These are phyloP conservation scores for Chelmon rostratus DNA, from an alignment of 2,797 vertebrate genomes.

Conservation along the genomic window DNA sequence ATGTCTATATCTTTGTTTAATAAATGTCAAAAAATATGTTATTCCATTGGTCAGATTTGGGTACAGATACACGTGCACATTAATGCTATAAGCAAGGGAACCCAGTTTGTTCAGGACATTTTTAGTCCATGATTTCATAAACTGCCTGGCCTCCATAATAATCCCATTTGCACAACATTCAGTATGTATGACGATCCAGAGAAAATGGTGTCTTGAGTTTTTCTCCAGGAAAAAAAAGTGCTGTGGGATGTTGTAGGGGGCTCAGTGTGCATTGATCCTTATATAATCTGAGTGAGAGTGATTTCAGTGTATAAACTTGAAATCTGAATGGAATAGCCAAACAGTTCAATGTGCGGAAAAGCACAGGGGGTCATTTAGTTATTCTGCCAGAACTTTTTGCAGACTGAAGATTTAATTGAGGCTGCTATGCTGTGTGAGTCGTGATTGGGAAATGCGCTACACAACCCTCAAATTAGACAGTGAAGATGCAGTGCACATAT, in stretches of 20 bases:
- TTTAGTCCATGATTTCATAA: constrained; percentile 13
- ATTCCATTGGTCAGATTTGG: neutral
- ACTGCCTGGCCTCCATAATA: constrained; percentile 36
- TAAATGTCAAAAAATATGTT: neutral
- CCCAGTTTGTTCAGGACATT: no score
- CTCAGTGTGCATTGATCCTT: constrained; percentile 50
- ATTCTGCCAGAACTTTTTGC: constrained; percentile 31
- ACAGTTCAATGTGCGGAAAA: constrained; percentile 39
- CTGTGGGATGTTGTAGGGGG: constrained; percentile 38
- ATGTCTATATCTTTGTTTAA: neutral
- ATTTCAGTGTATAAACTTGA: constrained; percentile 44
- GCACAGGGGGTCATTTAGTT: constrained; percentile 15
- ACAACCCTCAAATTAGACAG: constrained; percentile 22
- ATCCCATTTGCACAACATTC: constrained; percentile 36
- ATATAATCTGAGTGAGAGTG: constrained; percentile 51
- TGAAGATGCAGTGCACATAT: constrained; percentile 31
- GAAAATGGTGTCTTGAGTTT: constrained; percentile 32
- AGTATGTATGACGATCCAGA: constrained; percentile 42
- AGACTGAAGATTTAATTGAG: constrained; percentile 39
- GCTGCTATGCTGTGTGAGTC: constrained; percentile 3
- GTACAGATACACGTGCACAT: no score
- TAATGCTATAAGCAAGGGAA: no score
- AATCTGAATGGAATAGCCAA: constrained; percentile 40
- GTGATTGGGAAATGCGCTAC: constrained; percentile 6
- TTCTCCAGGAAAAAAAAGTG: constrained; percentile 28